Evolutionary conservation across 2,113 vertebrate genomes (phyloP), one percentile per base, ranked within the genome.

Genomic region (Spermophilus dauricus): DNA sequence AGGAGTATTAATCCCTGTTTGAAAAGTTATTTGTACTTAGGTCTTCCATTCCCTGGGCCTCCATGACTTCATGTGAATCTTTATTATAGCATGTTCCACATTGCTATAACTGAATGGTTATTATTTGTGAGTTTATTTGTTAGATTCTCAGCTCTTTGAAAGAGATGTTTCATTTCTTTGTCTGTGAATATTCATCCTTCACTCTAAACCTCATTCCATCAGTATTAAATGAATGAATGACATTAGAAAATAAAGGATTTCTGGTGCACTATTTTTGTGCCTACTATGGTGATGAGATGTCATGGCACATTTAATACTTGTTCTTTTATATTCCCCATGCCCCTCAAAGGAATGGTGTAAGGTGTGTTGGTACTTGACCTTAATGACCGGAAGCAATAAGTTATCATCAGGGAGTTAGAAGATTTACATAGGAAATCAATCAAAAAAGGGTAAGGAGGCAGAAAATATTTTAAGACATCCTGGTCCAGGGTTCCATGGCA

Each of bases 351-450:
- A 63, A 39, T 61, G 28, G 34, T 76, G 6, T 24, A n/a, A 28
- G 42, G 56, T 56, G 32, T 51, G 14, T 26, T 70, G 26, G 18
- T 56, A 34, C 53, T 81, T 96, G 53, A 80, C 32, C 32, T 80
- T 70, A 18, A 14, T 53, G 61, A 69, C 5, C 30, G 56, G 16
- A 69, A 91, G 9, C 65, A 69, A 61, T 26, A 87, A 69, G 69
- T 69, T 94, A 7, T 76, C 61, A 70, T n/a, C 67, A 70, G 18
- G 34, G 48, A 53, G 61, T 58, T 30, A 1, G 51, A 39, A 30
- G 26, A 86, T 82, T 86, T 75, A 3, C 42, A 90, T 81, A 76
- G 28, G 51, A 93, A 81, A 61, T 69, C 51, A 76, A 93, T 85
- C 32, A 17, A 39, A 86, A 90, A 58, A 93, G 20, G 5, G 16